Conservation (phyloP, 2,888 invertebrate genomes). For the Rhamphomyia laevipes region DNA sequence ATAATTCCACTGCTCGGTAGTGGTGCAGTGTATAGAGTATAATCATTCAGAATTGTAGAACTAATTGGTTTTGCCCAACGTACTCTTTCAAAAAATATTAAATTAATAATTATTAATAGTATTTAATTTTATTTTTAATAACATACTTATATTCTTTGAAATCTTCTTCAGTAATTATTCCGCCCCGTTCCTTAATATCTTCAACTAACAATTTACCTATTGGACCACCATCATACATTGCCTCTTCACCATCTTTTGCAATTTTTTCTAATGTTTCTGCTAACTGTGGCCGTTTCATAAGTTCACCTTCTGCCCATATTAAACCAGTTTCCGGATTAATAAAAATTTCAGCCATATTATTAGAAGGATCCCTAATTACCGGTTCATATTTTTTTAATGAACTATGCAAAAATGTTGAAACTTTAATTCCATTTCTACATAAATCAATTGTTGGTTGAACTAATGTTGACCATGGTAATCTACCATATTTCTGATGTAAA, state of each 20-base stretch:
- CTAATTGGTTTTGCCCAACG: constrained; percentile 53
- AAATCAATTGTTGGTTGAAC: constrained; percentile 68
- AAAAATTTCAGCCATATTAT: constrained; percentile 43
- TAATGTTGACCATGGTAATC: constrained; percentile 64
- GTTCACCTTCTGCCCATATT: constrained; percentile 50
- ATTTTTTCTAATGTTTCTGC: constrained; percentile 59
- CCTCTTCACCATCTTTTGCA: constrained; percentile 52
- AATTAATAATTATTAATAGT: no score
- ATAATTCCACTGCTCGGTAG: constrained; percentile 79
- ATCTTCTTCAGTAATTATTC: constrained; percentile 69
- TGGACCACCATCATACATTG: constrained; percentile 72
- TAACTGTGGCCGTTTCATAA: constrained; percentile 49
- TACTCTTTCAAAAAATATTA: constrained; percentile 21
- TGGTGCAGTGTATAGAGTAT: constrained; percentile 62
- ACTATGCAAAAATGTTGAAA: constrained; percentile 52
- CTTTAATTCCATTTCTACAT: constrained; percentile 56
- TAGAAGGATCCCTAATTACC: constrained; percentile 46
- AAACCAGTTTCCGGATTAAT: constrained; percentile 49
- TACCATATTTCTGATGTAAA: constrained; percentile 61
- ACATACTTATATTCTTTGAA: constrained; percentile 56
- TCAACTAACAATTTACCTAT: constrained; percentile 42
- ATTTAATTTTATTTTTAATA: constrained; percentile 1
- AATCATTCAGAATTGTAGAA: constrained; percentile 45
- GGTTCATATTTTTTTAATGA: constrained; percentile 42
- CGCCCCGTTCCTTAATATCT: constrained; percentile 58